Base-by-base conservation (phyloP, 2,797 vertebrate species). In the Graptemys geographica region DNA sequence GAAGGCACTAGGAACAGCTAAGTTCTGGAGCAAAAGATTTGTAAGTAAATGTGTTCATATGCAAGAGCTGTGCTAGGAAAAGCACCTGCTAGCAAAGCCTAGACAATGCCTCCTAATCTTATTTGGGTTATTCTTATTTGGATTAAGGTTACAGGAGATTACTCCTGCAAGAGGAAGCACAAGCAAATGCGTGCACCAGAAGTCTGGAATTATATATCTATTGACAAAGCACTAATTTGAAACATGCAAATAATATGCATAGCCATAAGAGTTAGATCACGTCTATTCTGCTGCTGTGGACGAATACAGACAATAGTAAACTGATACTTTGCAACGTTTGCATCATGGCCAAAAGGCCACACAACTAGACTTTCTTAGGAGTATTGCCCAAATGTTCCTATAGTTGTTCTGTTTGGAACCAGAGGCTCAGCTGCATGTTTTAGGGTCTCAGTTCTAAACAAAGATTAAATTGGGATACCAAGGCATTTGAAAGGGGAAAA, bases 1-100 rank as follows among this genome's bases (percentile, higher is more conserved):
- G 83, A 92, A 84, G 93, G 93, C n/a, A 79, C 83, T 21, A 86
- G 86, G 59, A 33, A 95, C 76, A 90, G 55, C 1, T 51, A 93
- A 78, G 90, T 37, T 88, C 41, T 59, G 55, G 80, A 94, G 86
- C 91, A 96, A 53, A 87, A 96, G 15, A 11, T 15, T 4, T 11
- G 18, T 82, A 83, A 74, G 59, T 74, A 88, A 94, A 7, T n/a
- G 72, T 85, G 81, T 23, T 57, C 31, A 33, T 0, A 4, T 55
- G 81, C 72, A 74, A 88, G 47, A 82, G n/a, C 33, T 53, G 84
- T 1, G 13, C 84, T 88, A 86, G 69, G 9, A 56, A 78, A 87
- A 80, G 78, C 76, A n/a, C 28, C 52, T 79, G 51, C 69, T 25
- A 82, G 44, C 23, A 74, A 52, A 65, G 62, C 62, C 79, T 82